A percentile compares a stretch with the other conserved stretches of the same genome.
These are phyloP conservation scores for Eolophus roseicapilla DNA, from an alignment of 2,113 vertebrate genomes.

Conservation along the genomic window DNA sequence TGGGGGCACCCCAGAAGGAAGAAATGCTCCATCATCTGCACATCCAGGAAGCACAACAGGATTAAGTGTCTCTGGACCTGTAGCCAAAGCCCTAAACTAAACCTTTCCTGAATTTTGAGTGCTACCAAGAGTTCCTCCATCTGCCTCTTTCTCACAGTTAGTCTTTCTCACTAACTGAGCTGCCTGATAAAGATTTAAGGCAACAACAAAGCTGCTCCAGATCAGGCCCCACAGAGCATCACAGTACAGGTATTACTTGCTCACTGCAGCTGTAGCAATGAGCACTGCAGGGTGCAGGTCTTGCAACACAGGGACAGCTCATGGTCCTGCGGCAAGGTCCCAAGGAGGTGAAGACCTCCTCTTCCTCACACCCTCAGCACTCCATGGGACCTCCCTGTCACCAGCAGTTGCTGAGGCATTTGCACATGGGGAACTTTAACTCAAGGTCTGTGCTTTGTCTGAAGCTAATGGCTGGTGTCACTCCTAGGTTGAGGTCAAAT, in stretches of 20 bases:
- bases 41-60: neutral
- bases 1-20: neutral
- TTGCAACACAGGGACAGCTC: neutral
- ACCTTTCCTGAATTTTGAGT: neutral
- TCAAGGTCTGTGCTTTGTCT: neutral
- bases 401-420: neutral
- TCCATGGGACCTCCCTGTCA: neutral
- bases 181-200: neutral
- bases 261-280: neutral
- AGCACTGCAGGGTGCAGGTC: neutral
- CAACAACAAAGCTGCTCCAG: neutral
- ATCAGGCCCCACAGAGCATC: rapidly evolving
- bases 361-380: neutral
- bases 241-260: neutral
- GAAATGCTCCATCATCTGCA: neutral
- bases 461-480: neutral
- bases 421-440: neutral
- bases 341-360: neutral
- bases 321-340: neutral
- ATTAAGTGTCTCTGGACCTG: neutral
- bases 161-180: neutral
- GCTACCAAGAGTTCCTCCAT: neutral
- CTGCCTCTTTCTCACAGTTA: neutral
- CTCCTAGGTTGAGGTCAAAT: neutral
- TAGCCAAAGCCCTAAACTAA: neutral